A percentile compares a stretch with the other conserved stretches of the same genome.
Conservation (phyloP, 2,888 invertebrate genomes). For the Eupithecia pulchellata region DNA sequence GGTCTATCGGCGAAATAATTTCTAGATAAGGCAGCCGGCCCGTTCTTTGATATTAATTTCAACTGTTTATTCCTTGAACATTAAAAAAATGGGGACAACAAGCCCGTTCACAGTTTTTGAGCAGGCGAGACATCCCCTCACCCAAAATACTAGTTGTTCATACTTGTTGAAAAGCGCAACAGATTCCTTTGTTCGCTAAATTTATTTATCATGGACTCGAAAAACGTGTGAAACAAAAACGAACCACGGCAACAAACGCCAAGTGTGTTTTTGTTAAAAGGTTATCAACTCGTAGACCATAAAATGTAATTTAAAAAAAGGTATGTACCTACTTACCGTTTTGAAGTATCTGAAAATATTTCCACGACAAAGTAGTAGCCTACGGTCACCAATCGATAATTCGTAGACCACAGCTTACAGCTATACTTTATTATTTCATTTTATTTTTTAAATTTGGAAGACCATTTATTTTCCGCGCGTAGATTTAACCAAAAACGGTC, state of each 20-base stretch:
- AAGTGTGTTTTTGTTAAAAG: neutral
- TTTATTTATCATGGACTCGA: neutral
- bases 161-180: conserved; percentile 48
- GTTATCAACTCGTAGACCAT: neutral
- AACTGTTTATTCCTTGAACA: neutral
- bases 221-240: neutral
- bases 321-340: neutral
- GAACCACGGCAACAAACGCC: neutral
- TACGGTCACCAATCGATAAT: neutral
- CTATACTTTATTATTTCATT: neutral
- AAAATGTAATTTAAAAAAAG: neutral
- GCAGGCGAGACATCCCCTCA: neutral
- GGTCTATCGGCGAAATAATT: neutral
- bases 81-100: neutral
- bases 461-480: neutral
- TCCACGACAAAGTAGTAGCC: neutral
- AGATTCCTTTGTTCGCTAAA: conserved; percentile 40
- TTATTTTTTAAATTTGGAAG: neutral
- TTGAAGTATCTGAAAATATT: neutral
- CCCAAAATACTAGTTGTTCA: conserved; percentile 8
- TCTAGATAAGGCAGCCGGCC: neutral
- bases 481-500: neutral
- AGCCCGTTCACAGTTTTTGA: neutral
- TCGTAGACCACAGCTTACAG: neutral
- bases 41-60: neutral